Percentiles rank a stretch among this genome's conserved stretches.
phyloP scores from a whole-genome alignment of 2,888 invertebrate species.

The Drosophila infuscata region DNA sequence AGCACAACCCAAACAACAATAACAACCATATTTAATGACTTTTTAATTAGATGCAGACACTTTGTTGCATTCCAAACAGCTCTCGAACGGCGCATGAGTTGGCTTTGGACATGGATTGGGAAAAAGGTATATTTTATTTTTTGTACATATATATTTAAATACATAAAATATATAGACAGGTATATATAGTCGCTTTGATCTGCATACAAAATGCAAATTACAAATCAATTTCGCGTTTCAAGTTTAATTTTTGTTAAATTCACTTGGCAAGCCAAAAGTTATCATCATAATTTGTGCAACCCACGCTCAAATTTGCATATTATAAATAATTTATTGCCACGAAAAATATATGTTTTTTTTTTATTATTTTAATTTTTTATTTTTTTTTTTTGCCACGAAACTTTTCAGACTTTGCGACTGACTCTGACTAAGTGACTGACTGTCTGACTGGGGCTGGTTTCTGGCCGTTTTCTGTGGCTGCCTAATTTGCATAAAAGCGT shows the following conservation, averaged over 20 bases:
- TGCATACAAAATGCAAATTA: conserved; percentile 71
- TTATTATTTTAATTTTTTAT: conserved; percentile 3
- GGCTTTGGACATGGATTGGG: conserved; percentile 24
- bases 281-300: conserved; percentile 69
- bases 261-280: conserved; percentile 63
- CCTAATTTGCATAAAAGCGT: conserved; percentile 69
- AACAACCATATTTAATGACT: conserved; percentile 69
- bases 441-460: background rate
- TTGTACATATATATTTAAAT: conserved; percentile 7
- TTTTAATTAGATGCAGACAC: conserved; percentile 77
- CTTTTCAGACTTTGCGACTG: conserved; percentile 60
- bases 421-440: conserved; percentile 12
- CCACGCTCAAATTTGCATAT: conserved; percentile 75
- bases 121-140: background rate
- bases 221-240: conserved; percentile 79
- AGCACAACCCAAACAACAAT: conserved; percentile 21
- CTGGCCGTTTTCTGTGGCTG: conserved; percentile 12
- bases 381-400: conserved; percentile 38
- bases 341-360: conserved; percentile 56
- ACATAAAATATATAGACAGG: conserved; percentile 5
- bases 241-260: conserved; percentile 77
- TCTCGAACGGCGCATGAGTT: conserved; percentile 19
- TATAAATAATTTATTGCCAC: conserved; percentile 81
- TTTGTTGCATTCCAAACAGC: conserved; percentile 70
- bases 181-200: conserved; percentile 45